Evolutionary conservation across 2,113 vertebrate species (phyloP), one percentile per base, ranked within the genome.

Genomic region (Capreolus pygargus): DNA sequence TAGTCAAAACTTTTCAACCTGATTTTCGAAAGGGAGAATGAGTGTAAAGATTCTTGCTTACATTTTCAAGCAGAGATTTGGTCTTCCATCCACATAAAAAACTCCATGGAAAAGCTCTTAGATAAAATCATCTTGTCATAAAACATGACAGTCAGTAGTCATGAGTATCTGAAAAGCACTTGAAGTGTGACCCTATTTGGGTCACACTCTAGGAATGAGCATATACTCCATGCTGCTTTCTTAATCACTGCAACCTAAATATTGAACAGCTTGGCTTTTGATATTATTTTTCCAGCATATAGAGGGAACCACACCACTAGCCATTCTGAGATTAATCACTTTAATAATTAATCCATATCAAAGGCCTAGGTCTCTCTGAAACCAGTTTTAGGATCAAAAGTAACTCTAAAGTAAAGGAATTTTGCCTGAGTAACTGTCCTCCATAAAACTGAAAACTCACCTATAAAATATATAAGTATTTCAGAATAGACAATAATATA

Each of bases 161-260:
- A 92, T 39, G 89, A 60, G 58, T 55, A 94, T 95, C 79, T 91
- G 47, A 91, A 94, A 96, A 97, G 55, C 74, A 96, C 54, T 79
- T 97, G 25, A 86, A 96, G 55, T 94, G n/a, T 92, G 60, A 89
- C 84, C 84, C 91, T 95, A 95, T 94, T 81, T 91, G 86, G 86
- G 47, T 97, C 55, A 95, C 11, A 94, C 45, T 91, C 89, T 86
- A 97, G 86, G 97, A 97, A 85, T 90, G 96, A 97, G 79, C 74
- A 95, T 82, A 91, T 87, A 98, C 90, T 89, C 81, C 86, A 95
- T 82, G 70, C 57, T 94, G 76, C 87, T 88, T 96, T 97, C 93
- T 91, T 96, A 94, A 96, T 93, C 78, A 94, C 78, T 86, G 47
- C 57, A 96, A 94, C 89, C 86, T 95, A 97, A 97, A 97, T 86